A percentile compares a stretch with the other conserved stretches of the same genome.
Evolutionary conservation across 53 echinoderm and acorn worm genomes (phyloP).

Genomic region (Stichopus horrens): DNA sequence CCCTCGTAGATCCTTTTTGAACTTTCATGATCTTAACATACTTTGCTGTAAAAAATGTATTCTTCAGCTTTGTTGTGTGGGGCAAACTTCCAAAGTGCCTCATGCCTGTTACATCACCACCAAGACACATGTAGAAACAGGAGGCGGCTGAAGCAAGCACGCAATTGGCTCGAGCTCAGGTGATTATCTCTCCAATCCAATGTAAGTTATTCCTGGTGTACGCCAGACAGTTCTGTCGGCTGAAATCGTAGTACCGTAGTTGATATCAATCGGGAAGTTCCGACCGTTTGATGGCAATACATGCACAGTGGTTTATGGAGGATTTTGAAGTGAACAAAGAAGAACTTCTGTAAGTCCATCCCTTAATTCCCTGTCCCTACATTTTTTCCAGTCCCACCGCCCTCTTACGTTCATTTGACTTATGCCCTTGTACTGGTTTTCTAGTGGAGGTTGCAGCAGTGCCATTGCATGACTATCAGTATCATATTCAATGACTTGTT

Average conservation of each 20-base stretch:
- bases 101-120: conserved; percentile 48
- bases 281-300: background rate
- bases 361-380: background rate
- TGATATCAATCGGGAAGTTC: background rate
- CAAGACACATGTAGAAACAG: conserved; percentile 42
- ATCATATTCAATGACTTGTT: no score
- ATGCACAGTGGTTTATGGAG: background rate
- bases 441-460: no score
- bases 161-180: conserved; percentile 42
- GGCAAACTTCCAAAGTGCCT: conserved; percentile 53
- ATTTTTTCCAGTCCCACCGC: background rate
- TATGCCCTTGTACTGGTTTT: no score
- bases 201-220: conserved; percentile 43
- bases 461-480: no score
- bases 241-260: background rate
- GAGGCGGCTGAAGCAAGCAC: conserved; percentile 45
- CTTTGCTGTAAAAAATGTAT: conserved; percentile 57
- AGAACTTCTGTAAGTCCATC: background rate
- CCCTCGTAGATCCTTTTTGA: background rate
- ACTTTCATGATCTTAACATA: conserved; percentile 47
- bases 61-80: conserved; percentile 56
- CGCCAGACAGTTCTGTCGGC: background rate
- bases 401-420: no score
- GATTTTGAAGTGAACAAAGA: background rate
- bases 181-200: conserved; percentile 45